Base-by-base conservation (phyloP, 2,113 vertebrate genomes). In the Callorhinus ursinus region DNA sequence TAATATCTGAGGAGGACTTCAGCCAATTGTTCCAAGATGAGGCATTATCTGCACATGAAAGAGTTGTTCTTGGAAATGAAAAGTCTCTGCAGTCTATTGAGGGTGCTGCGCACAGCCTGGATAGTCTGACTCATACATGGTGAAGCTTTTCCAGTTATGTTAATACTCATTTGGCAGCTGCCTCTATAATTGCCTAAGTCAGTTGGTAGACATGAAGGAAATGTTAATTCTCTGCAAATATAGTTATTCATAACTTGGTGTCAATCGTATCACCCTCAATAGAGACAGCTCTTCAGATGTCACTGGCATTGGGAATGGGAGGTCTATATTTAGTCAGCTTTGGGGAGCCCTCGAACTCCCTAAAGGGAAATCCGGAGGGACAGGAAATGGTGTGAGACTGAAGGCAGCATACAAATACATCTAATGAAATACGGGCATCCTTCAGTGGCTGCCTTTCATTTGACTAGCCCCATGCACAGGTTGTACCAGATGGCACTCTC, bases 401-500 rank as follows among this genome's bases (percentile, higher is more conserved):
- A 90, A 95, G 71, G 96, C 33, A 82, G 87, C 96, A 97, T 96
- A 93, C 94, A 84, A 97, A 71, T 76, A 96, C 97, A 91, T 97
- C 86, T 98, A 96, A 98, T 98, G 97, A 98, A 96, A 87, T 97
- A 82, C 21, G 94, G 95, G 97, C 95, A 90, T 82, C 88, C 53
- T 91, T 94, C 97, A 97, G 97, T 97, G 98, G 49, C 76, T 98
- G 98, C 94, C 96, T 94, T 94, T 98, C 96, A 98, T 98, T 95
- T 95, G 98, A 98, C 94, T 96, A 94, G 93, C 94, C 95, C 96
- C 94, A 55, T 82, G 88, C 96, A 53, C 98, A 95, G 98, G 94
- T 97, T 95, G 98, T 31, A 98, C 97, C 99, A 99, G 98, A 98
- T 98, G 99, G 98, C 97, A 86, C 96, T 96, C 98, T 97, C 92